phyloP scores from a whole-genome alignment of 2,888 invertebrate genomes.

The Dryococelus australis region DNA sequence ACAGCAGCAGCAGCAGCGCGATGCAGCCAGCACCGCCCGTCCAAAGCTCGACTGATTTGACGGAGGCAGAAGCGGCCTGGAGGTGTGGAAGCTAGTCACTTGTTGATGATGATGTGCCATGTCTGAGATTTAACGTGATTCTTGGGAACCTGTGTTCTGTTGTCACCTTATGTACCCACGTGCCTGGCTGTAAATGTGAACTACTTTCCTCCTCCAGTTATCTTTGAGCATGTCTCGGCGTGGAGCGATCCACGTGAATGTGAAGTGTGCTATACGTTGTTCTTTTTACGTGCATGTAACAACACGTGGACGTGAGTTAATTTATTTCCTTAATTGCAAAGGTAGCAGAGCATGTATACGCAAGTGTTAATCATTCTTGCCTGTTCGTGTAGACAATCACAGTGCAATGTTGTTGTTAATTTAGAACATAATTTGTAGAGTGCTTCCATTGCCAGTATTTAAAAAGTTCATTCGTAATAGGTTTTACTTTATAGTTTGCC shows the following conservation, averaged over 20 bases:
- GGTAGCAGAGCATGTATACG: neutral
- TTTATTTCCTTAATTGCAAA: neutral
- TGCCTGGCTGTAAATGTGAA: neutral
- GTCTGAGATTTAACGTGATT: neutral
- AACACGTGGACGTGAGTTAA: neutral
- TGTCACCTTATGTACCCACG: neutral
- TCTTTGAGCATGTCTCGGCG: neutral
- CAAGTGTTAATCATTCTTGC: neutral
- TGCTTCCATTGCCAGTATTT: neutral
- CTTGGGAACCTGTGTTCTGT: neutral
- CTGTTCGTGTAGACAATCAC: neutral
- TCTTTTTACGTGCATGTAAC: neutral
- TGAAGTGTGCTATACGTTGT: neutral
- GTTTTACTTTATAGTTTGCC: no score
- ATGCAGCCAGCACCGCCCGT: neutral
- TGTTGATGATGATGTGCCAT: neutral
- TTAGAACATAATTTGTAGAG: neutral
- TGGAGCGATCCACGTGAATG: neutral
- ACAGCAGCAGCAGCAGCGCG: constrained; percentile 24
- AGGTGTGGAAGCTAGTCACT: neutral
- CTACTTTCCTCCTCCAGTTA: neutral
- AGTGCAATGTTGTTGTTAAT: neutral
- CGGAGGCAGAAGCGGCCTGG: neutral
- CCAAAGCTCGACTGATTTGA: neutral
- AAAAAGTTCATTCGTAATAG: neutral